These are phyloP conservation scores for Coenobita brevimanus DNA, from an alignment of 1,140 invertebrate genomes.

Conservation along the genomic window DNA sequence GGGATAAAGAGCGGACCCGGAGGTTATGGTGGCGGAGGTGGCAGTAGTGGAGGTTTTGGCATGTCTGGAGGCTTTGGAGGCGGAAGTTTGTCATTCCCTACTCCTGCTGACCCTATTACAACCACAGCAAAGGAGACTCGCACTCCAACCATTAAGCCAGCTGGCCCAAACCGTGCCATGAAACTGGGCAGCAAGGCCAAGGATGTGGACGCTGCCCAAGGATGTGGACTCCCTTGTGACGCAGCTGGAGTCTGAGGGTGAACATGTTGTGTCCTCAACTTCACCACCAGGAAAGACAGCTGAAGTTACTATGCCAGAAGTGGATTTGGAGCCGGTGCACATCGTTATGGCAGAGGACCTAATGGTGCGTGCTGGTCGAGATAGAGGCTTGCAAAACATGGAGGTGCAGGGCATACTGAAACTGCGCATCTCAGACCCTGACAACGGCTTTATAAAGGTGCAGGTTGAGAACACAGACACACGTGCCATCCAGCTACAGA, in stretches of 20 bases:
- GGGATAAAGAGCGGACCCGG: constrained; percentile 76
- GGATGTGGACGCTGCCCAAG: no score
- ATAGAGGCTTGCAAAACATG: constrained; percentile 94
- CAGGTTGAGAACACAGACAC: constrained; percentile 76
- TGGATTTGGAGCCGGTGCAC: constrained; percentile 77
- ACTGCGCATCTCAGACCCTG: constrained; percentile 89
- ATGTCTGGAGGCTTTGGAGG: constrained; percentile 54
- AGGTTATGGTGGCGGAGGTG: constrained; percentile 73
- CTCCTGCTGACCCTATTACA: constrained; percentile 28
- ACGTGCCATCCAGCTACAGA: constrained; percentile 77
- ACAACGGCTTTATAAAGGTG: constrained; percentile 89
- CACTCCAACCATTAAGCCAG: constrained; percentile 67
- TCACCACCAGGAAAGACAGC: constrained; percentile 46
- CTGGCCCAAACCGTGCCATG: constrained; percentile 83
- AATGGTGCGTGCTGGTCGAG: constrained; percentile 88
- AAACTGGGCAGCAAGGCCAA: constrained; percentile 94
- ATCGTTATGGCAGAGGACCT: constrained; percentile 92
- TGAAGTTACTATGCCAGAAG: constrained; percentile 37
- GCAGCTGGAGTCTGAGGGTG: constrained; percentile 96
- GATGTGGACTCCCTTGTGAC: constrained; percentile 98
- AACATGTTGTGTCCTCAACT: constrained; percentile 78
- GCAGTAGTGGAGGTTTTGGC: constrained; percentile 56
- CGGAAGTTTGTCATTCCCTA: constrained; percentile 5
- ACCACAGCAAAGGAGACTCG: constrained; percentile 54
- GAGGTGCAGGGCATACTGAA: constrained; percentile 94